These are phyloP conservation scores for Manis javanica DNA, from an alignment of 2,797 vertebrate species.

Conservation along the genomic window DNA sequence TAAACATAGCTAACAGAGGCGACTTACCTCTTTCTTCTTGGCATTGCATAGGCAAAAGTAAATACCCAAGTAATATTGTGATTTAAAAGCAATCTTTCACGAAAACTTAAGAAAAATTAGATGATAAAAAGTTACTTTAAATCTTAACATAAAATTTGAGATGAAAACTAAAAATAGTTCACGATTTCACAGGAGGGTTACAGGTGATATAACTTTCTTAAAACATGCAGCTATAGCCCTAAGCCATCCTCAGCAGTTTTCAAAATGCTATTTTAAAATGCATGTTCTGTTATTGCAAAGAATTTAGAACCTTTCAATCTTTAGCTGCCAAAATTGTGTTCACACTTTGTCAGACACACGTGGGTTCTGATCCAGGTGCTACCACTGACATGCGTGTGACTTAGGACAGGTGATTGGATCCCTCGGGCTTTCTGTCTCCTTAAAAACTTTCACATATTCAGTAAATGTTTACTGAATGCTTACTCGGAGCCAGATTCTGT, in stretches of 20 bases:
- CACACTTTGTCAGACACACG: too few species aligned
- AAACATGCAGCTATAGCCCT: neutral
- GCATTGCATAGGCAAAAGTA: neutral
- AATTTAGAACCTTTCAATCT: neutral
- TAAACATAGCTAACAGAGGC: neutral
- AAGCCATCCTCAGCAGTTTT: neutral
- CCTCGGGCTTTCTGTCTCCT: neutral
- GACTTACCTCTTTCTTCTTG: neutral
- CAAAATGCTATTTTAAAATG: neutral
- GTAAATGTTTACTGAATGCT: neutral
- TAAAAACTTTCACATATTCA: neutral
- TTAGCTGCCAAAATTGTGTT: neutral
- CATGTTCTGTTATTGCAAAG: neutral
- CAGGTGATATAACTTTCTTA: neutral
- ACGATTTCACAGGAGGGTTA: neutral
- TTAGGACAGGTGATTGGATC: neutral
- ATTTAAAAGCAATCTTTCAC: constrained; percentile 32
- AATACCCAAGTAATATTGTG: neutral
- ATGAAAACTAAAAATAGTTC: constrained; percentile 4
- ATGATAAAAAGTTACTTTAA: neutral
- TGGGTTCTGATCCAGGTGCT: neutral
- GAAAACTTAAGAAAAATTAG: neutral
- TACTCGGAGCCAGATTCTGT: neutral
- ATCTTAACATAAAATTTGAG: constrained; percentile 1
- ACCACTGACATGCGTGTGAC: neutral